Conservation (phyloP, 2,888 invertebrate genomes). For the Tuta absoluta region DNA sequence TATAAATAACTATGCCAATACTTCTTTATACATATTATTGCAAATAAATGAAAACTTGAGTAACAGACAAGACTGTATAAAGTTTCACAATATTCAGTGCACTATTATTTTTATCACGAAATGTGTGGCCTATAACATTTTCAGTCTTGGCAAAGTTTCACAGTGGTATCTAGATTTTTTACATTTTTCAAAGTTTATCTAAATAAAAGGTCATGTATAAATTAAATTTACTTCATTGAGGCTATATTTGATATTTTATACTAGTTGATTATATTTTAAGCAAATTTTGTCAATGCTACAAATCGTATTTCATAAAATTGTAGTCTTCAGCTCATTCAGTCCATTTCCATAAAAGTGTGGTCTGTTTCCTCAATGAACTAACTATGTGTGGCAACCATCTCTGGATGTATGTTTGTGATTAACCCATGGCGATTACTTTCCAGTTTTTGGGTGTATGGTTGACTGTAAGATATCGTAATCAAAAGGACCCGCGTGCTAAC, state of each 20-base stretch:
- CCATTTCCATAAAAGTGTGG: neutral
- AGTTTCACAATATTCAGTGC: neutral
- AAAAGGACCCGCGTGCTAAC: slow-evolving; percentile 98
- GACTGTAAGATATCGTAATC: slow-evolving; percentile 98
- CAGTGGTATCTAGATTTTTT: slow-evolving; percentile 9
- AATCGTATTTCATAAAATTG: neutral
- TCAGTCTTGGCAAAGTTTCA: neutral
- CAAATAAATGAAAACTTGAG: too few species aligned
- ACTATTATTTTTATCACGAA: neutral
- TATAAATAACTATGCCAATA: neutral
- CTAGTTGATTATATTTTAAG: neutral
- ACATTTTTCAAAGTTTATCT: slow-evolving; percentile 13
- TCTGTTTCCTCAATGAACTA: slow-evolving; percentile 21
- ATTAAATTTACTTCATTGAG: slow-evolving; percentile 25
- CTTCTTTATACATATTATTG: neutral
- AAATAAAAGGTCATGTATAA: slow-evolving; percentile 13
- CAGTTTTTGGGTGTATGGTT: slow-evolving; percentile 99
- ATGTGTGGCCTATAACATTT: neutral
- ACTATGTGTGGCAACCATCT: slow-evolving; percentile 19
- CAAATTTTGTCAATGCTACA: neutral
- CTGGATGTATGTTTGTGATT: slow-evolving; percentile 47
- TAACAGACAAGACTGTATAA: neutral
- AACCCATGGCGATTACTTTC: slow-evolving; percentile 67
- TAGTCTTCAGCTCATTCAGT: slow-evolving; percentile 26
- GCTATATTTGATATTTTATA: slow-evolving; percentile 1